Percentiles rank a stretch among this genome's conserved stretches.
Conservation (phyloP, 2,797 vertebrate genomes). For the Karalla daura region DNA sequence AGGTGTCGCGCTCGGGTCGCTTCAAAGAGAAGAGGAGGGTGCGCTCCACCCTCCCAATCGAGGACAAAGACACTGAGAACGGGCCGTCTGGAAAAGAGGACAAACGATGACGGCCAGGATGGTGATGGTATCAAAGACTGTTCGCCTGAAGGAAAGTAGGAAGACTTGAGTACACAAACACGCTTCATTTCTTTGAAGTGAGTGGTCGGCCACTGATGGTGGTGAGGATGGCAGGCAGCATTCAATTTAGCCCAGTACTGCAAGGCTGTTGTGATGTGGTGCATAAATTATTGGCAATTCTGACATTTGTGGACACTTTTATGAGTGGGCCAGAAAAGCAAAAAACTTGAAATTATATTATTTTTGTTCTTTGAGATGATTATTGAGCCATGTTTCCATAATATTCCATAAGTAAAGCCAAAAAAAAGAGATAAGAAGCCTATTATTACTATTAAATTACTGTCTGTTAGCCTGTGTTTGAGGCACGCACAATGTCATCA, state of each 20-base stretch:
- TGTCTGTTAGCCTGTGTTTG: neutral
- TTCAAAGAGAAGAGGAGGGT: slow-evolving; percentile 91
- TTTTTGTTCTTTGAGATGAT: slow-evolving; percentile 28
- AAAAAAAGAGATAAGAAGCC: slow-evolving; percentile 4
- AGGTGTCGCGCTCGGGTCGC: slow-evolving; percentile 92
- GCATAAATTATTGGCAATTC: slow-evolving; percentile 10
- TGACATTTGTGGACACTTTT: slow-evolving; percentile 28
- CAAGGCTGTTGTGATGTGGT: slow-evolving; percentile 7
- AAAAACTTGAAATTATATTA: neutral
- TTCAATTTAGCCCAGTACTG: slow-evolving; percentile 17
- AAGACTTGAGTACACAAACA: slow-evolving; percentile 34
- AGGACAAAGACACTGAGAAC: slow-evolving; percentile 79
- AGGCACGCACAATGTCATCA: neutral
- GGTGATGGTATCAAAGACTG: slow-evolving; percentile 34
- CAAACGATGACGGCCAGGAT: slow-evolving; percentile 62
- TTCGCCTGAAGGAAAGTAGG: slow-evolving; percentile 37
- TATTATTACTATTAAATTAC: no score
- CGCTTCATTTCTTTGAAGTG: slow-evolving; percentile 10
- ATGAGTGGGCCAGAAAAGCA: slow-evolving; percentile 3
- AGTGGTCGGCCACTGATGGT: slow-evolving; percentile 37
- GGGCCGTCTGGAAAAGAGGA: slow-evolving; percentile 65
- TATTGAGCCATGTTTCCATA: slow-evolving; percentile 21
- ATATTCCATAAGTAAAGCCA: slow-evolving; percentile 12
- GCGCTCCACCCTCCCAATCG: slow-evolving; percentile 85
- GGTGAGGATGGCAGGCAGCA: slow-evolving; percentile 35